A percentile compares a stretch with the other conserved stretches of the same genome.
Evolutionary conservation across 2,888 invertebrate genomes (phyloP).

Genomic region (Exocentrus adspersus): DNA sequence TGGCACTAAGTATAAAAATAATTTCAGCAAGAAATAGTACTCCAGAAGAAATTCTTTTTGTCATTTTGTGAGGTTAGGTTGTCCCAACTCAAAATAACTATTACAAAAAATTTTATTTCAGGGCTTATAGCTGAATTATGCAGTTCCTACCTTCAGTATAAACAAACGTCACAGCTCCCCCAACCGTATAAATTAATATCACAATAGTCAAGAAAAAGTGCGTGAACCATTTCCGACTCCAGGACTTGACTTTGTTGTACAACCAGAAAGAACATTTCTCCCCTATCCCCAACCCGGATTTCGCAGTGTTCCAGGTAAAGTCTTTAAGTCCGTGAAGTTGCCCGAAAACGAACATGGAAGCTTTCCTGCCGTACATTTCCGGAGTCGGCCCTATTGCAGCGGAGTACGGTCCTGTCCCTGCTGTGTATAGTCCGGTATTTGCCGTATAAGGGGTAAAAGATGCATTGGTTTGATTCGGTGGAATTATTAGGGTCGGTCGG

Average conservation of each 20-base stretch:
- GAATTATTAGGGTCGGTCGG: slow-evolving; percentile 56
- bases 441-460: slow-evolving; percentile 25
- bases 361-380: slow-evolving; percentile 65
- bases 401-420: slow-evolving; percentile 15
- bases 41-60: no score
- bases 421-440: slow-evolving; percentile 8
- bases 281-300: slow-evolving; percentile 83
- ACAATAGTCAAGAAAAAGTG: slow-evolving; percentile 86
- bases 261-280: slow-evolving; percentile 85
- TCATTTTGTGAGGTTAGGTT: no score
- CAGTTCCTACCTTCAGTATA: slow-evolving; percentile 76
- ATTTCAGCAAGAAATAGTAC: no score
- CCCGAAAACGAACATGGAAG: slow-evolving; percentile 81
- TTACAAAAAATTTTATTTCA: no score
- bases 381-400: slow-evolving; percentile 20
- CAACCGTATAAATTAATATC: slow-evolving; percentile 80
- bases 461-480: slow-evolving; percentile 45
- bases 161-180: slow-evolving; percentile 84
- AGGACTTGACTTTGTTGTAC: slow-evolving; percentile 79
- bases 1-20: no score
- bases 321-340: slow-evolving; percentile 83
- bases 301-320: slow-evolving; percentile 76
- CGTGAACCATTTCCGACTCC: slow-evolving; percentile 88
- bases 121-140: no score
- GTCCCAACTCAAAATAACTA: no score